Evolutionary conservation across 2,797 vertebrate species (phyloP), one percentile per base, ranked within the genome.

Genomic region (Sebastes vulpes): DNA sequence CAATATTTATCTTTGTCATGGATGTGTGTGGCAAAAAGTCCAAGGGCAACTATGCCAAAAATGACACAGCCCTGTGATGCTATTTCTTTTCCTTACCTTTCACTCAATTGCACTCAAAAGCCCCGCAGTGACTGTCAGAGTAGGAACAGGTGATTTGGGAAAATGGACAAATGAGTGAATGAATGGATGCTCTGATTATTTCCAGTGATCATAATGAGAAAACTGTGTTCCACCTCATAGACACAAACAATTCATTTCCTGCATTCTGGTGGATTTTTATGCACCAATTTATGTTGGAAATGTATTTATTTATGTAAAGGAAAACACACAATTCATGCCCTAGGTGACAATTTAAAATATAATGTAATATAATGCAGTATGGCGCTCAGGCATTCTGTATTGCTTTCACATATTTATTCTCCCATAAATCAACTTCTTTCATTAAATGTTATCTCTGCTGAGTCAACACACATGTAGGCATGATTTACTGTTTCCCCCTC

Each of bases 141-240:
- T 4, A 61, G 6, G 42, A 58, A 63, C 6, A 31, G 31, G 6
- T 14, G 18, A 28, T 38, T 21, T 63, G 16, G 20, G n/a, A 68
- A 83, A 52, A 61, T 50, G 29, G 61, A 38, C 21, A 2, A 32
- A 67, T 60, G 7, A 46, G 35, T 74, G 42, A 65, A 53, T 63
- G 42, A 20, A 71, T 63, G 50, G 32, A 56, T 28, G 48, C 21
- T 72, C 35, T 28, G 72, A 80, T 70, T 75, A 70, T 76, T 26
- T 73, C 9, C 20, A 18, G 8, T 26, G 65, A 65, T 64, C 32
- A 59, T 54, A 57, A 79, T 53, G 65, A 63, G 59, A 79, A 80
- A 52, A 53, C 2, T 14, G 59, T 79, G 74, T 73, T 87, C 65
- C 68, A 3, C 48, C 26, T 77, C 31, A 21, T 28, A 23, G 63